Evolutionary conservation across 2,113 vertebrate species (phyloP), one percentile per base, ranked within the genome.

Genomic region (Forbesichthys agassizii): DNA sequence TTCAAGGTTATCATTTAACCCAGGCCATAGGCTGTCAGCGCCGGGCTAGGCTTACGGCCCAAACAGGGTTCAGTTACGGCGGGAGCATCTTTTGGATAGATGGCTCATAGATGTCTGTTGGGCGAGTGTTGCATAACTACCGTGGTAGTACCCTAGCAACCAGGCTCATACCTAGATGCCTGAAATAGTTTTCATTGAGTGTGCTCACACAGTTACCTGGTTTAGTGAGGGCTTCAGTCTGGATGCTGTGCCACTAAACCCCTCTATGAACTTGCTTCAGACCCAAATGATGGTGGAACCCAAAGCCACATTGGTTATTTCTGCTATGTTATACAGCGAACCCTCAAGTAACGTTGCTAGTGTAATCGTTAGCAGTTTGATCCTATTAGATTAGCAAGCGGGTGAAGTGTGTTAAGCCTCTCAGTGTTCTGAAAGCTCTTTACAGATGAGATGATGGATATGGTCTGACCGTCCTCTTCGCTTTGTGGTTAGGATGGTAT

Each of bases 1-100:
- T 92, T 93, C 92, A 93, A 92, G 92, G 91, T 93, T 93, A 93
- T 93, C 92, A 88, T 92, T 92, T 92, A 91, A 91, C 91, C 84
- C 67, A 75, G 86, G 84, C 82, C 84, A 78, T 87, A 61, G 81
- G 89, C 80, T 93, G 91, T 94, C 93, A 94, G 83, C 93, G 86
- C 83, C 75, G 79, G 85, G 88, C 87, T 93, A 92, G 92, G 84
- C 88, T 93, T 94, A 92, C 90, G 66, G 78, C 84, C 83, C 76
- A 79, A 83, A 86, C 81, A 61, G 71, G 77, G 83, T 85, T 92
- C 90, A 53, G 83, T 92, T 91, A 89, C 91, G 92, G 68, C 64
- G 76, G 78, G 71, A 83, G 66, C 75, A 74, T 84, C 77, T 83
- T 73, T 71, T 70, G 47, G 75, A 77, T 74, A 67, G 72, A 83